Conservation (phyloP, 2,797 vertebrate species). For the Podargus strigoides region DNA sequence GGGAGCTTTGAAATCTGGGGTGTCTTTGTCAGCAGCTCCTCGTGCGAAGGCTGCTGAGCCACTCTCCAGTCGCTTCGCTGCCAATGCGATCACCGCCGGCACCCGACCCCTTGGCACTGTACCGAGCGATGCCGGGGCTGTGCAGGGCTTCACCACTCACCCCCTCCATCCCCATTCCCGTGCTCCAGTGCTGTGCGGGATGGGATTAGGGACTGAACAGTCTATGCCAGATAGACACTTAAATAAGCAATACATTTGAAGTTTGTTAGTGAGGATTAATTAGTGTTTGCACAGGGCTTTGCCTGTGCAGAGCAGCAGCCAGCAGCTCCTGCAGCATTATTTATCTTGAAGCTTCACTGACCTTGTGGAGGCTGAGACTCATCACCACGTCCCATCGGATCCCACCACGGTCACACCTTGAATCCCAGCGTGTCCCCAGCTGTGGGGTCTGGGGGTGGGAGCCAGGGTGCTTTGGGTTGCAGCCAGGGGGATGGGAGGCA, state of each 20-base stretch:
- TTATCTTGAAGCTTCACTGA: neutral
- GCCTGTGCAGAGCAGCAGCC: neutral
- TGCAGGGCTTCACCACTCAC: neutral
- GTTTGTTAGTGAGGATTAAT: conserved; percentile 46
- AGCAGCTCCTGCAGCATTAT: neutral
- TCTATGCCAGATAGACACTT: conserved; percentile 14
- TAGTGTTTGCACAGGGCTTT: neutral
- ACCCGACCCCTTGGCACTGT: fast-evolving
- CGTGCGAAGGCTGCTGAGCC: neutral
- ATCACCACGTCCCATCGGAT: fast-evolving
- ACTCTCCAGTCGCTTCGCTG: fast-evolving
- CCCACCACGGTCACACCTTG: fast-evolving
- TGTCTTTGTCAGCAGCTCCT: neutral
- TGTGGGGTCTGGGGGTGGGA: no score
- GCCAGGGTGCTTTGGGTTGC: no score
- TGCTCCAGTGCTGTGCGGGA: neutral
- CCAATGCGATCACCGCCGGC: fast-evolving
- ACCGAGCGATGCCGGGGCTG: fast-evolving
- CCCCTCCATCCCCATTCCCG: neutral
- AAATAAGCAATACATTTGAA: conserved; percentile 9
- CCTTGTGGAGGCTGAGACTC: neutral
- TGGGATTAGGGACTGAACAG: conserved; percentile 37
- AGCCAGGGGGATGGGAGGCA: neutral
- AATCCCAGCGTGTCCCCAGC: no score
- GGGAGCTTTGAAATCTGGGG: neutral